Base-by-base conservation (phyloP, 2,113 vertebrate species). In the Sporophila hypoxantha region DNA sequence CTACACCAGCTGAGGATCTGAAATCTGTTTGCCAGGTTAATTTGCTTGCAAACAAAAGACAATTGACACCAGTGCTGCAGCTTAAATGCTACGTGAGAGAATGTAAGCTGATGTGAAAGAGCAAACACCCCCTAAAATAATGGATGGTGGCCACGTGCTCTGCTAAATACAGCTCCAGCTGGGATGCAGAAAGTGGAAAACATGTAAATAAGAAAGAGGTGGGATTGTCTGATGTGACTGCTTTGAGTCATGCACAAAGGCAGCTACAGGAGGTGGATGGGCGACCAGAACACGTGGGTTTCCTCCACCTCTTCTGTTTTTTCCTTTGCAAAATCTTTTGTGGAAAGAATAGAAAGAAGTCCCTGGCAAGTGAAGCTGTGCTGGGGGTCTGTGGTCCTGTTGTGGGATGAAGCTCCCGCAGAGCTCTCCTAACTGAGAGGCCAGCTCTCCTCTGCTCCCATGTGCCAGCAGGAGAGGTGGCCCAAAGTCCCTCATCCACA, bases 21-120 rank as follows among this genome's bases (percentile, higher is more conserved):
- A 87, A 81, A 81, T 59, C 34, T 88, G 39, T 37, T 87, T 85
- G 69, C 62, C 0, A 1, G 82, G 74, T 87, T 89, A 82, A 89
- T 89, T 84, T 14, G 4, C 82, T 91, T 82, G 85, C 88, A 93
- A 89, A 91, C 85, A 92, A 49, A 79, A 91, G 87, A 81, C 53
- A 93, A 82, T 61, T 88, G 87, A 92, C 83, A 85, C 62, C 41
- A 82, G 23, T 60, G 62, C 85, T 81, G 56, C 37, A 67, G 55
- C 65, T 88, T 82, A 70, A 89, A 87, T 62, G 65, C 39, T 73
- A 44, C 1, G 1, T 59, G 75, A 65, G 47, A 76, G 39, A 79
- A 76, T 39, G 69, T 53, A 77, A 77, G 42, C 62, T 65, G 41
- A 53, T 53, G 46, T 47, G 65, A 87, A 89, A 92, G 60, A 76